Percentiles rank a stretch among this genome's conserved stretches.
Conservation (phyloP, 2,113 vertebrate genomes). For the Catharus fuscescens region DNA sequence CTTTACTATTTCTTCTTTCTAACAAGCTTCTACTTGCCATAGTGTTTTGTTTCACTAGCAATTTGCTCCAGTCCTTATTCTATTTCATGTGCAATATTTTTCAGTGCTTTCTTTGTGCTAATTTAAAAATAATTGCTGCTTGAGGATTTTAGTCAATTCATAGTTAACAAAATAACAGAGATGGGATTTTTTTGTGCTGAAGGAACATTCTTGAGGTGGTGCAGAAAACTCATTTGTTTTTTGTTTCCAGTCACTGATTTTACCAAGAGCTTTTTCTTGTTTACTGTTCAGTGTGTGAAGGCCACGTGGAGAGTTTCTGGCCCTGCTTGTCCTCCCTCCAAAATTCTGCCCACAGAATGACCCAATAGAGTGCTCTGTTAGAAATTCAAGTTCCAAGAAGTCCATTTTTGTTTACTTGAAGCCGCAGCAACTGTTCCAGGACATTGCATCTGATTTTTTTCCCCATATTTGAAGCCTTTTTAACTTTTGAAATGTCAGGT, state of each 20-base stretch:
- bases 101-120: not conserved
- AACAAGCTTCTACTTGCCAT: not conserved
- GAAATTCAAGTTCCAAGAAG: not conserved
- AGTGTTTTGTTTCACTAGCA: not conserved
- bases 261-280: not conserved
- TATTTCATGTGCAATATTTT: not conserved
- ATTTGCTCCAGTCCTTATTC: not conserved
- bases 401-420: not conserved
- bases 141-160: not conserved
- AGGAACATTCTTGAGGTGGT: not conserved
- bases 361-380: not conserved
- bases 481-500: not conserved
- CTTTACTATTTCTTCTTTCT: not conserved
- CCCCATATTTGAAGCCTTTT: not conserved
- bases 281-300: slow-evolving; percentile 14
- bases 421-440: not conserved
- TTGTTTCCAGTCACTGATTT: not conserved
- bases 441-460: not conserved
- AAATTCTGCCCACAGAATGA: not conserved
- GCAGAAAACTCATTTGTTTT: not conserved
- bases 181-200: not conserved
- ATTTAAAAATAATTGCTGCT: not conserved
- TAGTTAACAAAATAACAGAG: not conserved
- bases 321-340: not conserved
- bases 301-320: not conserved